Conservation (phyloP, 2,888 invertebrate genomes). For the Clivina fossor region DNA sequence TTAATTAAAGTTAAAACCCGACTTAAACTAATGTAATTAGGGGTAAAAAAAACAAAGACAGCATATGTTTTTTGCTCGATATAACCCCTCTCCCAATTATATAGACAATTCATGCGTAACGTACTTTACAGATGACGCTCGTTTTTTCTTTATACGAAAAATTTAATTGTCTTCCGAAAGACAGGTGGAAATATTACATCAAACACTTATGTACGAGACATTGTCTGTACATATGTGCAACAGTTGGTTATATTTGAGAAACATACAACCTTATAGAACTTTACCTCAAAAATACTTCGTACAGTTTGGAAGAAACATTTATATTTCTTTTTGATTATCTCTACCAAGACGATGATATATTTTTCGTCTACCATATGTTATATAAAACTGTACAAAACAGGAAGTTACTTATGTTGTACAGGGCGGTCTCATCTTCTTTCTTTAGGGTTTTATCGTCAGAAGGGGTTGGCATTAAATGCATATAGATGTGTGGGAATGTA, state of each 20-base stretch:
- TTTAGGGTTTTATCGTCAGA: too few species aligned
- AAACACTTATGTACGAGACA: too few species aligned
- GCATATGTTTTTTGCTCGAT: not conserved
- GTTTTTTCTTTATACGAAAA: too few species aligned
- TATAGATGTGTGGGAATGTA: conserved; percentile 28
- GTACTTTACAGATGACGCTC: conserved; percentile 1
- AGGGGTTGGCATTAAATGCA: too few species aligned
- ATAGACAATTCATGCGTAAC: not conserved
- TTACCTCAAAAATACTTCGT: not conserved
- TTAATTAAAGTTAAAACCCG: too few species aligned
- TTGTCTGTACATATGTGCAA: not conserved
- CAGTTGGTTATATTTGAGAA: not conserved
- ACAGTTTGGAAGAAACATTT: not conserved
- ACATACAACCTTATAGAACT: not conserved
- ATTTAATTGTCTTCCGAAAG: too few species aligned
- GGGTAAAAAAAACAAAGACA: too few species aligned
- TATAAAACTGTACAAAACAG: conserved; percentile 5
- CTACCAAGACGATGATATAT: not conserved
- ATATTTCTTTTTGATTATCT: too few species aligned
- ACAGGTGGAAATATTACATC: too few species aligned
- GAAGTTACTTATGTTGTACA: not conserved
- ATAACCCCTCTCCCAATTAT: not conserved
- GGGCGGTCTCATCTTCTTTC: not conserved
- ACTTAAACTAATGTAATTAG: too few species aligned
- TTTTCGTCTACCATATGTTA: conserved; percentile 26